Conservation (phyloP, 2,113 vertebrate species). For the Notechis scutatus region DNA sequence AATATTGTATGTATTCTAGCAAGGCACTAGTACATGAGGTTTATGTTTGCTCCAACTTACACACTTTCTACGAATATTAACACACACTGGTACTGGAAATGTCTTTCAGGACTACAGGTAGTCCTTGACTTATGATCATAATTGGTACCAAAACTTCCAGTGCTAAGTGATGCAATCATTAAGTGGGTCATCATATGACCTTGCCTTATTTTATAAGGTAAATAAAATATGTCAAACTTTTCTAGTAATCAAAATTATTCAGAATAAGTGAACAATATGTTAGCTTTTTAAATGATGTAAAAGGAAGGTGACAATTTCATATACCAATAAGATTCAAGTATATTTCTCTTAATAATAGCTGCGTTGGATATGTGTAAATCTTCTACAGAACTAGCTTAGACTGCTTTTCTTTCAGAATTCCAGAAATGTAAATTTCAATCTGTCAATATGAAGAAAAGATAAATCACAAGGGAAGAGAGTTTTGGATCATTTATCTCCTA, state of each 20-base stretch:
- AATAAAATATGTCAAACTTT: background rate
- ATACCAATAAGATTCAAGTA: background rate
- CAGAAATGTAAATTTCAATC: background rate
- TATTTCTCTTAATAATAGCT: background rate
- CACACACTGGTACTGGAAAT: background rate
- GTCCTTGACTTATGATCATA: background rate
- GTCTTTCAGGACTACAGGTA: background rate
- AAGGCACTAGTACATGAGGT: constrained; percentile 69
- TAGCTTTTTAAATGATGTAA: background rate
- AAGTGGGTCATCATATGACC: background rate
- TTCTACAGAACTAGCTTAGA: background rate
- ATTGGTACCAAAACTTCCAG: background rate
- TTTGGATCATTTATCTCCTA: background rate
- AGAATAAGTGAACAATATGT: background rate
- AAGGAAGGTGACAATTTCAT: background rate
- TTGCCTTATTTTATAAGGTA: background rate
- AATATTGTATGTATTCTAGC: constrained; percentile 66
- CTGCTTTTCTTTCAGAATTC: background rate
- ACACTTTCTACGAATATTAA: constrained; percentile 34
- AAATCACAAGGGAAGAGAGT: background rate
- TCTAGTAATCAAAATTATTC: background rate
- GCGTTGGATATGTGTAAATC: background rate
- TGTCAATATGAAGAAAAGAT: background rate
- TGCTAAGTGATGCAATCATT: background rate
- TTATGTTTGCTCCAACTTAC: constrained; percentile 66